Base-by-base conservation (phyloP, 2,113 vertebrate species). In the Pipra filicauda region DNA sequence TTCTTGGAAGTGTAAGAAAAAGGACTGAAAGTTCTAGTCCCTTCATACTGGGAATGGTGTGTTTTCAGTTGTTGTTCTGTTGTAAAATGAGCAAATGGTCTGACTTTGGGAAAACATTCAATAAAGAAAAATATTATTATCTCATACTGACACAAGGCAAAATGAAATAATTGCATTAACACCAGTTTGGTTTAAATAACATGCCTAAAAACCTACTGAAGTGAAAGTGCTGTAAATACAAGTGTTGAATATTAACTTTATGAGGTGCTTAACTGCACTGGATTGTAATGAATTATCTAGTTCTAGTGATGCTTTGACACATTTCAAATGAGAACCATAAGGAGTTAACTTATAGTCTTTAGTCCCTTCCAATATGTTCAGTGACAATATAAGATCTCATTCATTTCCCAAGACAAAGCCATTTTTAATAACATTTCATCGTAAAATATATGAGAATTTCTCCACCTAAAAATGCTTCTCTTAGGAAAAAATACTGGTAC, bases 271-370 rank as follows among this genome's bases (percentile, higher is more conserved):
- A 97, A 97, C 79, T 96, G 94, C 82, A 91, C 79, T 81, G 89
- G 94, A 97, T 97, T 97, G 96, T 97, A 97, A 96, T 97, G 97
- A 98, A 98, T 98, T 97, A 97, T 98, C 98, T 98, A 93, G 88
- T 97, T 98, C 94, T 92, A 90, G 96, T 35, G 87, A 97, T 95
- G 96, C 95, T 97, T 97, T 97, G 96, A 94, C 95, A 96, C 93
- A 95, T 96, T 97, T 94, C 90, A 97, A 98, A 97, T 95, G 96
- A 97, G 97, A 98, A 97, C 97, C 91, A 96, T 97, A 96, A 97
- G 95, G 97, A 97, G 89, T 96, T 97, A 96, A 96, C 97, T 96
- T 94, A 85, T 46, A 78, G 66, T 88, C 73, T 92, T 74, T 89
- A 92, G 72, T 78, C 48, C 77, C 76, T 96, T 96, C 95, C 88